Evolutionary conservation across 1,140 invertebrate species (phyloP), one percentile per base, ranked within the genome.

Genomic region (Stegodyphus mimosarum): DNA sequence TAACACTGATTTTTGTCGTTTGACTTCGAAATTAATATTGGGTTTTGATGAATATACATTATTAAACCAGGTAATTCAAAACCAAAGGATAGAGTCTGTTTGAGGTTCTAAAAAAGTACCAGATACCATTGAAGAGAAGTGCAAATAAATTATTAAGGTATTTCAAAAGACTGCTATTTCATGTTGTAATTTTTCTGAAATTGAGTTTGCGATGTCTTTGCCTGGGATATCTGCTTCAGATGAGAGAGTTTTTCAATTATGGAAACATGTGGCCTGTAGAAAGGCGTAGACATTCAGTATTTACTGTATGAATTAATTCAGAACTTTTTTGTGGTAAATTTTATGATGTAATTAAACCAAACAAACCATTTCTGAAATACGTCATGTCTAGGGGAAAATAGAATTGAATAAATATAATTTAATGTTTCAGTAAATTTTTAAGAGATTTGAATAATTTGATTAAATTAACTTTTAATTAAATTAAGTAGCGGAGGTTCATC

Each of bases 91-190:
- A 18, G 66, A 48, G 2, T 69, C 17, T 69, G 17, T 2, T 69
- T 69, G 1, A 69, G 17, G 66, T 69, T 69, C 66, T 69, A 69
- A 69, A 63, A 33, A 69, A 69, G 6, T 69, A 69, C 66, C 66
- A 69, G 66, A 48, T 69, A 69, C 66, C 6, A 69, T 69, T 5
- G 66, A 69, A 69, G 66, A 69, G 66, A 69, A 69, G 66, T 69
- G 66, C 9, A 9, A 69, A 69, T 9, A 2, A 1, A 69, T 11
- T 69, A 2, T 69, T 69, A 15, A 69, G 17, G 3, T 11, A 1
- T 15, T 69, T 69, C 17, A 15, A 69, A 69, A 69, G 17, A 69
- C 66, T 69, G 66, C 1, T 69, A 15, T 69, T 69, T 69, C 17
- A 15, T 69, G 10, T 69, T 18, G 7, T 6, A 15, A 15, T 5